These are phyloP conservation scores for Mamestra configurata DNA, from an alignment of 1,140 invertebrate species.

Conservation along the genomic window DNA sequence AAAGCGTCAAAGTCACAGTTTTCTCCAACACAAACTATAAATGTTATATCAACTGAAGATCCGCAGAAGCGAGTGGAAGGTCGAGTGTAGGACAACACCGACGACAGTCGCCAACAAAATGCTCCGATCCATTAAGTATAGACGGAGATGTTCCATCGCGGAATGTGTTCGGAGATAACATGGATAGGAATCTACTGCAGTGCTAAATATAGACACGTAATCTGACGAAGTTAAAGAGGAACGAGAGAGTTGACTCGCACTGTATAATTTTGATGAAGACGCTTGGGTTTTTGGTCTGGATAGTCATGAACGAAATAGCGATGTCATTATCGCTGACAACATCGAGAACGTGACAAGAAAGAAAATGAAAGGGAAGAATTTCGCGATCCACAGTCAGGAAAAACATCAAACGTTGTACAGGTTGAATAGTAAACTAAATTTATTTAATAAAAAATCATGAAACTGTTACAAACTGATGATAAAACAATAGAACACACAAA, in stretches of 20 bases:
- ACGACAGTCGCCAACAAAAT: conserved; percentile 30
- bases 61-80: conserved; percentile 12
- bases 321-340: too few relatives aligned
- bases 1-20: not conserved
- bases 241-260: too few relatives aligned
- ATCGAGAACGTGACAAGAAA: too few relatives aligned
- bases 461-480: too few relatives aligned
- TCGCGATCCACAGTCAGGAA: too few relatives aligned
- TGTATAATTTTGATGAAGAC: too few relatives aligned
- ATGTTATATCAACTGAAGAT: not conserved
- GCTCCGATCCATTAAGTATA: conserved; percentile 36
- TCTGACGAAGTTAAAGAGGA: not conserved
- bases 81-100: conserved; percentile 39
- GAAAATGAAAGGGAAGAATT: too few relatives aligned
- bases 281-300: too few relatives aligned
- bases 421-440: too few relatives aligned
- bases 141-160: conserved; percentile 11
- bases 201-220: not conserved
- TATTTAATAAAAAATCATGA: too few relatives aligned
- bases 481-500: not conserved
- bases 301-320: too few relatives aligned
- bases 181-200: conserved; percentile 19
- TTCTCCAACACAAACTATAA: conserved; percentile 1
- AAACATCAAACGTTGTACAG: too few relatives aligned
- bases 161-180: conserved; percentile 28